These are phyloP conservation scores for Micronycteris hirsuta DNA, from an alignment of 2,113 vertebrate species.

Conservation along the genomic window DNA sequence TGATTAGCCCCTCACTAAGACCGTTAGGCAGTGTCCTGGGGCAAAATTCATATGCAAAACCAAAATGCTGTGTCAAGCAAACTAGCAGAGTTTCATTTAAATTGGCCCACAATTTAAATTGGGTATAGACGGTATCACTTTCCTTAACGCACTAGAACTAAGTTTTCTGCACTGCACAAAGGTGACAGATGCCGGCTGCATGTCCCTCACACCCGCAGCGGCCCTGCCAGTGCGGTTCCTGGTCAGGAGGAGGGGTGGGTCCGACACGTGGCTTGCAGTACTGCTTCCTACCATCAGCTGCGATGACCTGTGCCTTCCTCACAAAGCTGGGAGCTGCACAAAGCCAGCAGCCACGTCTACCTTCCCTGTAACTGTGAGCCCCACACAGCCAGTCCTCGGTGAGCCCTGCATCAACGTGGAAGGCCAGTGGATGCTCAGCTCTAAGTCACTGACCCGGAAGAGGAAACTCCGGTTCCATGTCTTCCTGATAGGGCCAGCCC, in stretches of 20 bases:
- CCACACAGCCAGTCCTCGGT: no score
- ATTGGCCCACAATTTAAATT: not conserved
- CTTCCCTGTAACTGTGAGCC: not conserved
- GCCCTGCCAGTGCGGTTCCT: not conserved
- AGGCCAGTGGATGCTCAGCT: not conserved
- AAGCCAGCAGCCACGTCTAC: not conserved
- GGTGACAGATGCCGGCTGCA: not conserved
- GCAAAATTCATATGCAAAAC: not conserved
- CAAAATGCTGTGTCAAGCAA: not conserved
- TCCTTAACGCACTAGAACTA: not conserved
- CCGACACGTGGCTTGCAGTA: not conserved
- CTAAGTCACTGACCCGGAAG: not conserved
- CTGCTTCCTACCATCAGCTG: not conserved
- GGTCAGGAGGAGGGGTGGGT: not conserved
- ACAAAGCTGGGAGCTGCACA: rapidly evolving
- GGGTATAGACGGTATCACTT: not conserved
- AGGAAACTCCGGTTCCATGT: not conserved
- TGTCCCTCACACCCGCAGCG: not conserved
- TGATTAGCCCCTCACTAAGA: not conserved
- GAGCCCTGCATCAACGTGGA: not conserved
- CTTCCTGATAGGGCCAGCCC: not conserved
- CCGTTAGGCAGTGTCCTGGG: not conserved
- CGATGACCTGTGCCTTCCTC: not conserved
- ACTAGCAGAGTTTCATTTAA: not conserved
- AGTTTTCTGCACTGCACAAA: not conserved